Evolutionary conservation across 2,797 vertebrate species (phyloP).

Genomic region (Cossypha dichroa): DNA sequence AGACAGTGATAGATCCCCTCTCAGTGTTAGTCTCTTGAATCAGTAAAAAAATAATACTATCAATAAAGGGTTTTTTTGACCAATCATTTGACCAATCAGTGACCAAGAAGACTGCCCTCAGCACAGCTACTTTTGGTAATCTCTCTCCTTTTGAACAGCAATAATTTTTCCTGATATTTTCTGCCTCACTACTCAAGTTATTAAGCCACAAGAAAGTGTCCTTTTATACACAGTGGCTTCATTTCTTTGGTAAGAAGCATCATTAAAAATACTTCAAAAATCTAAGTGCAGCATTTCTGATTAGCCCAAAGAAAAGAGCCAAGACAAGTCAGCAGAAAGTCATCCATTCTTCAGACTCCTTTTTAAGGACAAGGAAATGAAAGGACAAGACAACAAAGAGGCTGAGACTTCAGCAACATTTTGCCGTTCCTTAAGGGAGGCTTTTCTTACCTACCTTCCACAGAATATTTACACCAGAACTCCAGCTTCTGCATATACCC

Average conservation of each 20-base stretch:
- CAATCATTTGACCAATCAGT: background rate
- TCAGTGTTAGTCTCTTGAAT: background rate
- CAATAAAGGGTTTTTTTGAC: accelerated
- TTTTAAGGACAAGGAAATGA: background rate
- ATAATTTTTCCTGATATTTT: background rate
- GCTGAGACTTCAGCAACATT: background rate
- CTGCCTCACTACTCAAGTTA: background rate
- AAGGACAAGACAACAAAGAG: background rate
- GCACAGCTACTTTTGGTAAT: background rate
- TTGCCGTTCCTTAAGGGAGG: background rate
- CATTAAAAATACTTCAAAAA: background rate
- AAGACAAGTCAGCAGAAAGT: background rate
- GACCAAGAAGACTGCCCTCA: background rate
- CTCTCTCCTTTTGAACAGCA: background rate
- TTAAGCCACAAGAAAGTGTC: background rate
- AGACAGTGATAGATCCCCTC: background rate
- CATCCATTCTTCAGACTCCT: background rate
- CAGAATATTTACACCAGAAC: background rate
- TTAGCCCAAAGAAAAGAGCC: background rate
- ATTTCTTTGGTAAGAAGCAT: background rate
- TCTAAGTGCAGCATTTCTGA: background rate
- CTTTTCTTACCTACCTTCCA: background rate
- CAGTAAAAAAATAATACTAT: background rate
- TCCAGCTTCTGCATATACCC: background rate
- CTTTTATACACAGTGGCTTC: background rate